Evolutionary conservation across 2,797 vertebrate genomes (phyloP).

Genomic region (Danio choprae): DNA sequence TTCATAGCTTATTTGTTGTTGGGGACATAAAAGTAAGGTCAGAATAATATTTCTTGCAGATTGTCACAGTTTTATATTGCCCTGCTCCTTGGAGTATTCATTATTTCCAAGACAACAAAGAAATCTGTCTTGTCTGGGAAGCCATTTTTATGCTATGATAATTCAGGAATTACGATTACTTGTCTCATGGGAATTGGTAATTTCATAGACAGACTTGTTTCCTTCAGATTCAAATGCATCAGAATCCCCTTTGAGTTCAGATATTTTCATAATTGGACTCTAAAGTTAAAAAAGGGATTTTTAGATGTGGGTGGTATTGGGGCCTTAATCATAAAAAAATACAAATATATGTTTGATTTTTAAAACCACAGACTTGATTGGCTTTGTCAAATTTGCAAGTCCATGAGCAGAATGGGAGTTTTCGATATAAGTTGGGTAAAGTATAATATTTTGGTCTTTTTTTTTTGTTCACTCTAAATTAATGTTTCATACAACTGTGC

Average conservation of each 20-base stretch:
- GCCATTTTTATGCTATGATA: slow-evolving; percentile 10
- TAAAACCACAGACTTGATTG: not conserved
- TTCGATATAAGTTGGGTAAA: not conserved
- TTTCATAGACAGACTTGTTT: slow-evolving; percentile 5
- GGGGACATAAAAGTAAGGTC: not conserved
- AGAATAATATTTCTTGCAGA: not conserved
- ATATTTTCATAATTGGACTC: slow-evolving; percentile 6
- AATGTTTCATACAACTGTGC: not conserved
- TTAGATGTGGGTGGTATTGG: not conserved
- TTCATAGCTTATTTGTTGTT: slow-evolving; percentile 12
- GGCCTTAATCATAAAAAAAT: slow-evolving; percentile 9
- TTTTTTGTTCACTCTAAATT: not conserved
- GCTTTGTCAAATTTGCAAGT: not conserved
- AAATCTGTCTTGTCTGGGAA: not conserved
- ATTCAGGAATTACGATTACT: not conserved
- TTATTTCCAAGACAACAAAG: not conserved
- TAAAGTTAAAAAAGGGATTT: not conserved
- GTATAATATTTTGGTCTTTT: not conserved
- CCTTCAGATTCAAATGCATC: not conserved
- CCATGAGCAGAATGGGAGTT: not conserved
- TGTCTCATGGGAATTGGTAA: slow-evolving; percentile 5
- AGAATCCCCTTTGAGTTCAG: not conserved
- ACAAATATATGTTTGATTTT: slow-evolving; percentile 13
- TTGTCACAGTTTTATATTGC: slow-evolving; percentile 1
- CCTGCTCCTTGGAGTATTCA: slow-evolving; percentile 13